Base-by-base conservation (phyloP, 2,113 vertebrate species). In the Muscicapa adusta region DNA sequence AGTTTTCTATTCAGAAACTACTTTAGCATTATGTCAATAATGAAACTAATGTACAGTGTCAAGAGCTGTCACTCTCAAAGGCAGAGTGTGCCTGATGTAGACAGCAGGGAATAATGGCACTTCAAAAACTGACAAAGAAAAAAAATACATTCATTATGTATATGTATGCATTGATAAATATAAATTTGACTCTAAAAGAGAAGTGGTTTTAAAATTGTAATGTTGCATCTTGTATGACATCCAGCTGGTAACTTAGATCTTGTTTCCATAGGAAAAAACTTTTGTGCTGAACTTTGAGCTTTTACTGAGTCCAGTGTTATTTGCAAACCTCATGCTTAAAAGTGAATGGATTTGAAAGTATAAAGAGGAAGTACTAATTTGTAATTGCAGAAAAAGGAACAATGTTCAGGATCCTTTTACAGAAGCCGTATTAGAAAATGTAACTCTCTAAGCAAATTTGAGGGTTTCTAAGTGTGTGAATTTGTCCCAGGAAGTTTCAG, bases 11-110 rank as follows among this genome's bases (percentile, higher is more conserved):
- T 67, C 56, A 96, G 91, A 94, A 96, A 67, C 51, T 62, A 50
- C 60, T 87, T 81, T 71, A 92, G 62, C 73, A 58, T 58, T 45
- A 68, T 84, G 25, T 47, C 95, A 86, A 82, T 97, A 96, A 97
- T 75, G 83, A 97, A 90, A 95, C 77, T 97, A 96, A 97, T 89
- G 80, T 51, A 71, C 87, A 83, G 74, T 96, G 95, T 95, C 96
- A 97, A 89, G 66, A 76, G 54, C 95, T 96, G 91, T 97, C 94
- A 95, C 45, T 97, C 89, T 73, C 53, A 90, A 91, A 97, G 76
- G 42, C 70, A 81, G 7, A 78, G 42, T 34, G 62, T 91, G 43
- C 47, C 79, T 96, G 88, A 93, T 4, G 4, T 62, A 88, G 94
- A 88, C 85, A 91, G 81, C 36, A 25, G 76, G 92, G 85, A 96